Conservation (phyloP, 2,888 invertebrate species). For the Stenchaetothrips biformis region DNA sequence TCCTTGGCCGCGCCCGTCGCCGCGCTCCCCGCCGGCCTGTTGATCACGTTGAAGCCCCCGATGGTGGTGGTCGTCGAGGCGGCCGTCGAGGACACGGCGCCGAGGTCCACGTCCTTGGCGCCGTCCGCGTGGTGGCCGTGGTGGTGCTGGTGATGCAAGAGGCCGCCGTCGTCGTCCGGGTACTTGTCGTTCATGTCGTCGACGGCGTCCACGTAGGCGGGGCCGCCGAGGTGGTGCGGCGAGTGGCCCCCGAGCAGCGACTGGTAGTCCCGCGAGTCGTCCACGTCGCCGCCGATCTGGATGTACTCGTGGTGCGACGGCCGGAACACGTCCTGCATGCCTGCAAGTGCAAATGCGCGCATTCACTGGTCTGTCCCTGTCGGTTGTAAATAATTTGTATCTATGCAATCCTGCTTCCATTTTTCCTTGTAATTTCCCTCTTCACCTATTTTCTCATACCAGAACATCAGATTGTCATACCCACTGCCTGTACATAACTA, state of each 20-base stretch:
- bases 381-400: too few species aligned
- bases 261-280: slow-evolving; percentile 42
- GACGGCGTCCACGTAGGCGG: slow-evolving; percentile 43
- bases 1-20: slow-evolving; percentile 41
- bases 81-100: background rate
- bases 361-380: too few species aligned
- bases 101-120: slow-evolving; percentile 30
- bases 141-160: slow-evolving; percentile 27
- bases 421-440: too few species aligned
- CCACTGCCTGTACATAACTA: too few species aligned
- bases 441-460: too few species aligned
- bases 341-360: background rate
- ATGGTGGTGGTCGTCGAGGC: slow-evolving; percentile 32
- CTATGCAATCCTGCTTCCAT: too few species aligned
- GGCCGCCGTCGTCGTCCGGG: slow-evolving; percentile 32
- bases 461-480: too few species aligned
- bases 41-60: slow-evolving; percentile 33
- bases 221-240: slow-evolving; percentile 39
- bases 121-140: slow-evolving; percentile 24
- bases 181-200: slow-evolving; percentile 33
- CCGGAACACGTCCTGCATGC: slow-evolving; percentile 28
- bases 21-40: background rate
- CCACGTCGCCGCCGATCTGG: slow-evolving; percentile 33
- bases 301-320: slow-evolving; percentile 36
- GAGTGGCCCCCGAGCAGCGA: slow-evolving; percentile 45